Conservation (phyloP, 1,140 invertebrate species). For the Zaprionus nigranus region DNA sequence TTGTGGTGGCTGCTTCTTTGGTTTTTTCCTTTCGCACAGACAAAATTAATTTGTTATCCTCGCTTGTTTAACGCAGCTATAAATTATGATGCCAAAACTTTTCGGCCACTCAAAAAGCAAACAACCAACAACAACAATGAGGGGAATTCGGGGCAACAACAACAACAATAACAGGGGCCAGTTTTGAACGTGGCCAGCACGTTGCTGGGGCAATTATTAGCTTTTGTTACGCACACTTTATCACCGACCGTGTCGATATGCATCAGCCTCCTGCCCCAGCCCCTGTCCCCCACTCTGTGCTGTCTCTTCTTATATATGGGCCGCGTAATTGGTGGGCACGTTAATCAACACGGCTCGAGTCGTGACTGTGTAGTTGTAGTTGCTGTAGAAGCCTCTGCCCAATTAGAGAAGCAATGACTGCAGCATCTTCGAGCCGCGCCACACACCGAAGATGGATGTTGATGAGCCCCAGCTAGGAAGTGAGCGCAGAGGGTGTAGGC, state of each 20-base stretch:
- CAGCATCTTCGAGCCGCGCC: conserved; percentile 63
- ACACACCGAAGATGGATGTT: conserved; percentile 66
- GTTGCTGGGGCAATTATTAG: conserved; percentile 79
- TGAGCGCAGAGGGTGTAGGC: not conserved
- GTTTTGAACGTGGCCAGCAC: conserved; percentile 73
- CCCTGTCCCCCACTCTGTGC: not conserved
- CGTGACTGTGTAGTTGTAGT: conserved; percentile 21
- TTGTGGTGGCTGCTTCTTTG: conserved; percentile 56
- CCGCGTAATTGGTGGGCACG: conserved; percentile 80
- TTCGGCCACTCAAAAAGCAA: conserved; percentile 78
- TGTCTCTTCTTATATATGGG: conserved; percentile 66
- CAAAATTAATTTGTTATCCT: conserved; percentile 83
- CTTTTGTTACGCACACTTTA: conserved; percentile 82
- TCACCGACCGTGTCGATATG: conserved; percentile 77
- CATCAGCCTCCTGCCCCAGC: conserved; percentile 8
- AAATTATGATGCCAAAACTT: conserved; percentile 82
- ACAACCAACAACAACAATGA: conserved; percentile 30
- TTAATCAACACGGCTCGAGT: conserved; percentile 68
- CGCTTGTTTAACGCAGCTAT: conserved; percentile 83
- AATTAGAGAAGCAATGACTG: conserved; percentile 72
- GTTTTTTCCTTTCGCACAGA: conserved; percentile 53
- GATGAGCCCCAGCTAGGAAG: conserved; percentile 63
- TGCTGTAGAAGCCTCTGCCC: conserved; percentile 43
- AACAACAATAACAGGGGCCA: conserved; percentile 17
- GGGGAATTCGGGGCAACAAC: too few relatives aligned